Base-by-base conservation (phyloP, 2,888 invertebrate species). In the Microctonus brassicae region DNA sequence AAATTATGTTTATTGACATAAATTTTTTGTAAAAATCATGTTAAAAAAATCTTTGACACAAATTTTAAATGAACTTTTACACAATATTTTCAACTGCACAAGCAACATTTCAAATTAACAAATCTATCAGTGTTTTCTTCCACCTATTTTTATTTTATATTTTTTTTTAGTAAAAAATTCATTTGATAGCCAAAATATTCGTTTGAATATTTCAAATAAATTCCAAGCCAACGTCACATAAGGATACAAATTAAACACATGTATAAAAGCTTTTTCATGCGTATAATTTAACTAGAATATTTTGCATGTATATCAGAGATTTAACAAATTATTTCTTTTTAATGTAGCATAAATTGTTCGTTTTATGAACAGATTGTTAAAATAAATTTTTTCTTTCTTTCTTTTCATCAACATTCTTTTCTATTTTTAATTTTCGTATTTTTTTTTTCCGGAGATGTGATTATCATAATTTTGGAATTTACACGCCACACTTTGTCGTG, bases 401-500 rank as follows among this genome's bases (percentile, higher is more conserved):
- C 13, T 42, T 13, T 42, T 42, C 7, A 29, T 29, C 7, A n/a
- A 5, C 7, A 29, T 29, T 29, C 7, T 29, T 29, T 29, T 29
- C 7, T 29, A 29, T 29, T 29, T 29, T 7, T 29, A 29, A 29
- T 29, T 29, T 29, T 29, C 29, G 3, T 7, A 3, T 13, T 42
- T n/a, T 1, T n/a, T 42, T 42, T 42, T 13, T 13, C 10, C 3
- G 11, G 11, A 9, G 10, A 9, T 6, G 26, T 66, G 57, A 66
- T 68, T 68, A 68, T 26, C 58, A 68, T 68, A 68, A 68, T 68
- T 68, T 36, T 60, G 26, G 24, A 52, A 68, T 68, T 68, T 68
- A 68, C 47, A 68, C 52, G 68, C 52, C 68, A 68, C 61, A 33
- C 61, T 68, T 29, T 22, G 11, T 52, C 60, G 11, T 26, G 17